Percentiles rank a stretch among this genome's conserved stretches.
Conservation (phyloP, 2,888 invertebrate genomes). For the Meghimatium bilineatum region DNA sequence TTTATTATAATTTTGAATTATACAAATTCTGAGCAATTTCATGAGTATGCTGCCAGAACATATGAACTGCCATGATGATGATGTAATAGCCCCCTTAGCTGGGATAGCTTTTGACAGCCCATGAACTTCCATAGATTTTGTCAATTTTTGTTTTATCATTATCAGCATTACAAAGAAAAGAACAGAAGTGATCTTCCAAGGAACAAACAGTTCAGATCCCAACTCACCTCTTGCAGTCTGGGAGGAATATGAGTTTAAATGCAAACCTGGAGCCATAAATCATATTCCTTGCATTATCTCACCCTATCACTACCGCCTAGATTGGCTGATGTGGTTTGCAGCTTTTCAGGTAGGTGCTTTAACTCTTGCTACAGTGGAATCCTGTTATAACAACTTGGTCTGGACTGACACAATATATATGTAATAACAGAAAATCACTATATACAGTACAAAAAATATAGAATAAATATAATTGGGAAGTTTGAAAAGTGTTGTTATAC, state of each 20-base stretch:
- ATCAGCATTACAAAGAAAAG: conserved; percentile 76
- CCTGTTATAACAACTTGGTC: too few relatives aligned
- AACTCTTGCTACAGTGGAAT: background rate
- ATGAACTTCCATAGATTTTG: too few relatives aligned
- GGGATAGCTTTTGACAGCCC: too few relatives aligned
- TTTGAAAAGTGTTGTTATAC: too few relatives aligned
- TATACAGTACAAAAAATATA: too few relatives aligned
- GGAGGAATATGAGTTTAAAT: conserved; percentile 78
- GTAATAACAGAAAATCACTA: too few relatives aligned
- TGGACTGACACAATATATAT: too few relatives aligned
- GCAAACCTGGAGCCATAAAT: conserved; percentile 77
- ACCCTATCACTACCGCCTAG: conserved; percentile 78
- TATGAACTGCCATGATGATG: too few relatives aligned
- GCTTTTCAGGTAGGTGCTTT: conserved; percentile 72
- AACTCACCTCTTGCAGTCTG: conserved; percentile 67
- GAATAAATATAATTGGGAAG: too few relatives aligned
- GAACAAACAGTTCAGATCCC: conserved; percentile 72
- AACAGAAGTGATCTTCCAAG: conserved; percentile 77
- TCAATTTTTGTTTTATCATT: background rate
- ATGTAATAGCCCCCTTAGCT: background rate
- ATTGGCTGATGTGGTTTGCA: conserved; percentile 79
- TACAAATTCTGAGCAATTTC: too few relatives aligned
- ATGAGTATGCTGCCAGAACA: too few relatives aligned
- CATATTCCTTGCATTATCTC: conserved; percentile 77
- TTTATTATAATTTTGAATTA: too few relatives aligned